Conservation (phyloP, 2,888 invertebrate genomes). For the Stenchaetothrips biformis region DNA sequence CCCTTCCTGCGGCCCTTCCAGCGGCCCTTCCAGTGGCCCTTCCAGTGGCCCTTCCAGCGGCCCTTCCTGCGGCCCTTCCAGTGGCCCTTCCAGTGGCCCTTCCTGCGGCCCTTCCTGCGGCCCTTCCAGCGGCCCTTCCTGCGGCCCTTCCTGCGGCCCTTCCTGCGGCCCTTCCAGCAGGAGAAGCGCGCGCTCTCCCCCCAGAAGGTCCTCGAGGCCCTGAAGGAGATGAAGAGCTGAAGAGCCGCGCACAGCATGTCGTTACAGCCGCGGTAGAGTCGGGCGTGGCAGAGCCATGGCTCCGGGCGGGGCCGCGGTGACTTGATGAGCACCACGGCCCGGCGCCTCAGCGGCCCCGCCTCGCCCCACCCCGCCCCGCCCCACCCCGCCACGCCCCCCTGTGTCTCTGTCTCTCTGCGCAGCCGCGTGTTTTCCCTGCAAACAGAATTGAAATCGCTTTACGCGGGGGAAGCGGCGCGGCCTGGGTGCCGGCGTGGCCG, state of each 20-base stretch:
- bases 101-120: no score
- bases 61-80: no score
- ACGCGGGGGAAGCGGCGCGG: background rate
- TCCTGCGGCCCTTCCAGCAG: no score
- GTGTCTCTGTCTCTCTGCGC: background rate
- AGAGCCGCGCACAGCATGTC: background rate
- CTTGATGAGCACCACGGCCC: background rate
- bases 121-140: no score
- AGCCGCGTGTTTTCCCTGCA: slow-evolving; percentile 16
- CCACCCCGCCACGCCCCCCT: background rate
- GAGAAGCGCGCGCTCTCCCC: background rate
- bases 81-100: no score
- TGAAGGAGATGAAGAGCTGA: background rate
- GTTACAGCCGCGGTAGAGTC: background rate
- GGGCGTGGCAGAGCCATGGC: background rate
- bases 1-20: no score
- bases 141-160: no score
- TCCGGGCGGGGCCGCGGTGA: background rate
- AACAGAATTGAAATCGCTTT: slow-evolving; percentile 25
- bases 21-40: no score
- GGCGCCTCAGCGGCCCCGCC: background rate
- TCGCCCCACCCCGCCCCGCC: background rate
- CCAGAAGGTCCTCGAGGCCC: background rate
- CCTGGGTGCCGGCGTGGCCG: background rate
- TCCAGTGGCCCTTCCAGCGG: no score